Evolutionary conservation across 1,140 invertebrate genomes (phyloP), one percentile per base, ranked within the genome.

Genomic region (Drosophila rhopaloa): DNA sequence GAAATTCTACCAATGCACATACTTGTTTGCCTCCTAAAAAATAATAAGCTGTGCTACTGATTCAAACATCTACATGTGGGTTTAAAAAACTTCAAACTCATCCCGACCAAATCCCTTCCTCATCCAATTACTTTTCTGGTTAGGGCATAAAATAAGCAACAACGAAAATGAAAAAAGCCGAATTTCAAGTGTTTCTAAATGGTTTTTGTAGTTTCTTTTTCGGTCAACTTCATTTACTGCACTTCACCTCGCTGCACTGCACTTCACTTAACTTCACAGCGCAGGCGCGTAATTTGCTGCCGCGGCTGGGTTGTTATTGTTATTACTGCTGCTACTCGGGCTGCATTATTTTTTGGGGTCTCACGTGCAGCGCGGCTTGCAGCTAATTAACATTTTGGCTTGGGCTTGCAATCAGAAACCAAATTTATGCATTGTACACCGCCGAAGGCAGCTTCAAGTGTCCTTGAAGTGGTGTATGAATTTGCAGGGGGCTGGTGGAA

Each of bases 301-400:
- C 61, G 48, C 60, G 58, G 67, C 60, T 27, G 37, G 62, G 19
- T 58, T 74, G 60, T 56, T 59, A 56, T 58, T 66, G 63, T 70
- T 68, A 67, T 43, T 48, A 57, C n/a, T n/a, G n/a, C n/a, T n/a
- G n/a, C n/a, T n/a, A n/a, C 76, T 43, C 32, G 46, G 40, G 35
- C 54, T 53, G 71, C 32, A 53, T 58, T 48, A 46, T 58, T 70
- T 10, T 57, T 77, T 62, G 37, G 62, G 62, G 72, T 72, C 81
- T 78, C 81, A 81, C 77, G 81, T 85, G 81, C 81, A 47, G 46
- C 44, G 37, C 27, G 40, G 62, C 53, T 66, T 60, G 76, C 61
- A 77, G 59, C 83, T 88, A 88, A 82, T 86, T 86, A 82, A 88
- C 83, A 82, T 86, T 88, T 73, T 70, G 67, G 60, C 68, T 51